phyloP scores from a whole-genome alignment of 2,113 vertebrate species.

The Mesitornis unicolor region DNA sequence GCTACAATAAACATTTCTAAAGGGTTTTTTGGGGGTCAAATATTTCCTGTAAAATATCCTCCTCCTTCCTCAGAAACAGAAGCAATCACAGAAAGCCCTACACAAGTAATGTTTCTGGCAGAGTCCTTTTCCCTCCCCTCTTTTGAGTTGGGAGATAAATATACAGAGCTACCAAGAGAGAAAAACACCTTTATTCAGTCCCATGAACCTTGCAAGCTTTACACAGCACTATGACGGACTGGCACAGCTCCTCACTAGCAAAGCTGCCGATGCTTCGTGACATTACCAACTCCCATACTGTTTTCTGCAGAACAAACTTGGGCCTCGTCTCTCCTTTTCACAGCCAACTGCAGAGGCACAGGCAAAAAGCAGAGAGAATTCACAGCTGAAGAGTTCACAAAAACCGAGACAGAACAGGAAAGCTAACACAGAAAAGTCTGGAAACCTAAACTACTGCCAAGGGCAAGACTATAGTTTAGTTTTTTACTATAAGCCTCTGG shows the following conservation, averaged over 20 bases:
- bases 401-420: neutral
- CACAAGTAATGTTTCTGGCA: neutral
- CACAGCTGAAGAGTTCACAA: neutral
- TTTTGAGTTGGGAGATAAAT: neutral
- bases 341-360: neutral
- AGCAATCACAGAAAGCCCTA: neutral
- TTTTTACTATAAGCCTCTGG: neutral
- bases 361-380: neutral
- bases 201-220: neutral
- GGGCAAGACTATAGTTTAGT: neutral
- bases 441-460: neutral
- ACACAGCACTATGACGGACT: neutral
- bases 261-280: neutral
- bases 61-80: neutral
- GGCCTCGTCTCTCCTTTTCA: neutral
- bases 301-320: neutral
- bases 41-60: neutral
- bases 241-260: neutral
- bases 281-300: neutral
- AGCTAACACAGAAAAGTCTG: neutral
- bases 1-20: neutral
- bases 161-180: neutral
- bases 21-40: neutral
- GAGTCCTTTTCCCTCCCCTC: neutral
- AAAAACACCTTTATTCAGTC: neutral